phyloP scores from a whole-genome alignment of 2,888 invertebrate species.

The Lochmaea crataegi region DNA sequence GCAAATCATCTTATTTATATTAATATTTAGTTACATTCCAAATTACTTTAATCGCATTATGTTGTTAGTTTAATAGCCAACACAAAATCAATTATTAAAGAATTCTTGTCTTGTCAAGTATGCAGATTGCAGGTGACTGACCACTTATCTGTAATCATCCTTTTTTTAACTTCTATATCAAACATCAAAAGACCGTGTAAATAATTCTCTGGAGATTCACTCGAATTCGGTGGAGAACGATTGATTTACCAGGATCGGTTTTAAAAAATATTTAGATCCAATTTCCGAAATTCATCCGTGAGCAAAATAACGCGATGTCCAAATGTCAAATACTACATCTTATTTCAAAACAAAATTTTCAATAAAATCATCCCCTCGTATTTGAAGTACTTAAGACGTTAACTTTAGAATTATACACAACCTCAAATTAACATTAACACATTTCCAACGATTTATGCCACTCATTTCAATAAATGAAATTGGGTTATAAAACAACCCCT shows the following conservation, averaged over 20 bases:
- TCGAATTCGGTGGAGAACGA: conserved; percentile 52
- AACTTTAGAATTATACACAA: conserved; percentile 6
- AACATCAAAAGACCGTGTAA: conserved; percentile 60
- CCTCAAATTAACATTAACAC: conserved; percentile 20
- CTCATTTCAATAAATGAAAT: conserved; percentile 32
- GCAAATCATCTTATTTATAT: background rate
- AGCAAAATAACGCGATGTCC: too few species aligned
- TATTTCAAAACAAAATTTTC: too few species aligned
- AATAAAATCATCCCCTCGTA: background rate
- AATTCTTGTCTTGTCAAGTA: conserved; percentile 45
- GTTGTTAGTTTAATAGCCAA: background rate
- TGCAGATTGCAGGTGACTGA: conserved; percentile 59
- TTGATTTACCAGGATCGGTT: background rate
- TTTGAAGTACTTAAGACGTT: background rate
- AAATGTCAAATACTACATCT: too few species aligned
- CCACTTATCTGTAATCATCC: conserved; percentile 55
- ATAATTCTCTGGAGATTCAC: conserved; percentile 59
- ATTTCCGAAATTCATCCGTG: background rate
- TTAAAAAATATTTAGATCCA: background rate
- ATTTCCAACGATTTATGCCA: conserved; percentile 27
- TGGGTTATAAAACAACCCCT: conserved; percentile 30
- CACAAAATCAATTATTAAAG: conserved; percentile 4
- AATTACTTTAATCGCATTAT: conserved; percentile 11
- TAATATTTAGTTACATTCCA: background rate
- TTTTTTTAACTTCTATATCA: conserved; percentile 27